phyloP scores from a whole-genome alignment of 1,140 invertebrate genomes.

The Cydia fagiglandana region DNA sequence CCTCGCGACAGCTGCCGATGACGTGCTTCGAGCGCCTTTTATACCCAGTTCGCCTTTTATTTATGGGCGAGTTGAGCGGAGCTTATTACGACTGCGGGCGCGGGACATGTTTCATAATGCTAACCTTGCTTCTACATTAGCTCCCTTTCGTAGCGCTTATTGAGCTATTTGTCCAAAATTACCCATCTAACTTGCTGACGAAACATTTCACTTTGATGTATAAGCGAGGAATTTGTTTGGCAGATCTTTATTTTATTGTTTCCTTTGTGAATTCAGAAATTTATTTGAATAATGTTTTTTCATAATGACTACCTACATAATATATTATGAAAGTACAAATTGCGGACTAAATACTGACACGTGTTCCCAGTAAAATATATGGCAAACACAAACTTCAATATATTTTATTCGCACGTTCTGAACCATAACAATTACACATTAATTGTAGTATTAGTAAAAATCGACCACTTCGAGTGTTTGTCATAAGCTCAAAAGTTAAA shows the following conservation, averaged over 20 bases:
- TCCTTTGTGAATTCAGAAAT: neutral
- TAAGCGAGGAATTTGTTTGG: constrained; percentile 12
- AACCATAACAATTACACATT: no score
- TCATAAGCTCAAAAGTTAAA: no score
- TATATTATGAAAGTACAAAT: no score
- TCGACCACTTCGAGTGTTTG: no score
- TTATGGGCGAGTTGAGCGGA: constrained; percentile 66
- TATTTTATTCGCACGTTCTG: no score
- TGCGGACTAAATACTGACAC: no score
- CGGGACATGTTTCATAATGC: constrained; percentile 63
- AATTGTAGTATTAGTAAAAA: no score
- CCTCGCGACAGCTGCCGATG: constrained; percentile 62
- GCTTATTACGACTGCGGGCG: constrained; percentile 64
- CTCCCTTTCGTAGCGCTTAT: constrained; percentile 55
- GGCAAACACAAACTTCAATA: no score
- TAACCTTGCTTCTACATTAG: constrained; percentile 47
- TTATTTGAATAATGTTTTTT: constrained; percentile 1
- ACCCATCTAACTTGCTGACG: constrained; percentile 33
- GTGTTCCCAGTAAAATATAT: no score
- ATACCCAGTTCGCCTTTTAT: constrained; percentile 62
- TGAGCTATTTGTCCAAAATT: constrained; percentile 52
- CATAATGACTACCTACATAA: no score
- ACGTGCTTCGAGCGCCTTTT: constrained; percentile 59
- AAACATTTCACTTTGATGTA: constrained; percentile 30
- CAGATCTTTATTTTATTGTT: constrained; percentile 29